phyloP scores from a whole-genome alignment of 1,140 invertebrate genomes.

The Drosophila varians region DNA sequence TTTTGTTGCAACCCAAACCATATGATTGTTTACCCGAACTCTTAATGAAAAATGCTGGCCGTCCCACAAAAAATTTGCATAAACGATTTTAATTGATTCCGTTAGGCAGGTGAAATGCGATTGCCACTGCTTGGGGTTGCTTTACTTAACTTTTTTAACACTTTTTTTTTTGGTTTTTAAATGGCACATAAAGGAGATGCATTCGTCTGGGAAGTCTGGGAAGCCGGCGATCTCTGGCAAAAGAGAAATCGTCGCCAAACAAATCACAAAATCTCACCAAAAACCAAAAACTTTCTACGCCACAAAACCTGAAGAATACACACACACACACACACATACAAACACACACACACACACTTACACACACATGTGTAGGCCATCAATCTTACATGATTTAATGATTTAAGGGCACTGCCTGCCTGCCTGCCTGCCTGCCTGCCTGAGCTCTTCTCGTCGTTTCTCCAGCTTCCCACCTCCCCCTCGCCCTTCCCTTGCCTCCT shows the following conservation, averaged over 20 bases:
- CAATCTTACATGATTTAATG: slow-evolving; percentile 54
- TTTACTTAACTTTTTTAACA: not conserved
- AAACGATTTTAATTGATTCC: slow-evolving; percentile 70
- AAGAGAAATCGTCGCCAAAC: slow-evolving; percentile 34
- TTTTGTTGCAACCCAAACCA: no score
- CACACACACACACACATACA: slow-evolving; percentile 18
- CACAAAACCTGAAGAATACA: slow-evolving; percentile 29
- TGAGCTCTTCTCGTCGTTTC: no score
- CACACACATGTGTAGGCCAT: no score
- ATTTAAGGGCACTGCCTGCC: slow-evolving; percentile 6
- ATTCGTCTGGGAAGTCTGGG: no score
- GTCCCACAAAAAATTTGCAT: slow-evolving; percentile 60
- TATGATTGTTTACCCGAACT: slow-evolving; percentile 57
- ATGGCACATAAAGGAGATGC: no score
- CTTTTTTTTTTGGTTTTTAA: no score
- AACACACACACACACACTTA: slow-evolving; percentile 17
- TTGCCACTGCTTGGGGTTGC: slow-evolving; percentile 13
- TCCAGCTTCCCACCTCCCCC: not conserved
- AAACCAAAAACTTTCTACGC: slow-evolving; percentile 33
- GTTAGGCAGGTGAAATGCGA: slow-evolving; percentile 47
- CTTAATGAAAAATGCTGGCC: slow-evolving; percentile 66
- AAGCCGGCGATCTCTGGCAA: not conserved
- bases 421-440: no score
- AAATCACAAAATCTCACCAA: slow-evolving; percentile 10
- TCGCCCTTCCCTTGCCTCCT: not conserved